Conservation (phyloP, 2,113 vertebrate species). For the Oceanites oceanicus region DNA sequence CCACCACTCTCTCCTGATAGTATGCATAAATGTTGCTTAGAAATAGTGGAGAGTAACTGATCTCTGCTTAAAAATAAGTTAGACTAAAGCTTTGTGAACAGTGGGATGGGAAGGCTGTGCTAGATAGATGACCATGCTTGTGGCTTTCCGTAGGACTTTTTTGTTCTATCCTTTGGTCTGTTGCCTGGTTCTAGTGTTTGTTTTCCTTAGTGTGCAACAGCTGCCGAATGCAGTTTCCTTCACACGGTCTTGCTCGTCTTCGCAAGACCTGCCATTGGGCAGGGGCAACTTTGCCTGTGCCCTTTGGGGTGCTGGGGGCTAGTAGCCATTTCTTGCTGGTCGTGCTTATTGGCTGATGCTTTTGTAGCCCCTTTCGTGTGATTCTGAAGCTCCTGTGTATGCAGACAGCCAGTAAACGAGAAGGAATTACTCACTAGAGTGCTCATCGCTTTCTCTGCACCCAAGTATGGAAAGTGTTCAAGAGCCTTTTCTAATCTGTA, state of each 20-base stretch:
- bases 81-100: background rate
- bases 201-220: background rate
- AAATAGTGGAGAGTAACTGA: background rate
- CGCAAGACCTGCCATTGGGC: background rate
- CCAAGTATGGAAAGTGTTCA: background rate
- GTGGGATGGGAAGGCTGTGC: background rate
- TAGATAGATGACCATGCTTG: background rate
- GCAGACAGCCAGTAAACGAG: background rate
- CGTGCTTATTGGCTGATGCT: background rate
- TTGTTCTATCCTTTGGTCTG: background rate
- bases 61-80: background rate
- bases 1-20: accelerated
- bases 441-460: background rate
- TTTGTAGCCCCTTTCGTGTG: background rate
- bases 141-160: background rate
- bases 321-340: background rate
- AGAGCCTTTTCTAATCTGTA: background rate
- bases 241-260: accelerated
- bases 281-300: background rate
- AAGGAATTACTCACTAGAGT: background rate
- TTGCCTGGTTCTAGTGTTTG: background rate
- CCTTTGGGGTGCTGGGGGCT: background rate
- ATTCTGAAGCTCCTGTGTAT: background rate
- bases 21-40: accelerated
- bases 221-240: background rate